Evolutionary conservation across 2,888 invertebrate genomes (phyloP), one percentile per base, ranked within the genome.

Genomic region (Agrochola lychnidis): DNA sequence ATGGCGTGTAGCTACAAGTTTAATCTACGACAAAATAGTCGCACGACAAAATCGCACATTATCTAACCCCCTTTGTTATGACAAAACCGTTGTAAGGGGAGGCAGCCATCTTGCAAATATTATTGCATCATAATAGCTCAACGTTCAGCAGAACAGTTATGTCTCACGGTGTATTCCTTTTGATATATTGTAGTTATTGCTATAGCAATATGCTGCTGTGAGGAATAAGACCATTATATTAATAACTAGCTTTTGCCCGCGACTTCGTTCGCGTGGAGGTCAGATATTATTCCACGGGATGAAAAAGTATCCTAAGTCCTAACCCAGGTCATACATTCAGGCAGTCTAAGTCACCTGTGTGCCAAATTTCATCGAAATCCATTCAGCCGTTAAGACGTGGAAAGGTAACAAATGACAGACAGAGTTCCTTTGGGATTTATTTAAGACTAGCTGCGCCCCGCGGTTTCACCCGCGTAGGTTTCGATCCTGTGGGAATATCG

Each of bases 81-180:
- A 89, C 82, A 87, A 87, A 87, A 83, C 77, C 77, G 75, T 72
- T 75, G 82, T 66, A 85, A 86, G 89, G 86, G 88, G 87, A 75
- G 86, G 63, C 82, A 56, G 83, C 82, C 89, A 89, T 91, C 90
- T 90, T 89, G 89, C 89, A 89, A 91, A 91, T 91, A 91, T 93
- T 91, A 92, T 91, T 83, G 90, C 88, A 81, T 85, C 84, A 88
- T 92, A 90, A 92, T 89, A 80, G 82, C 40, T 61, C 66, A 40
- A 79, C 84, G 73, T 89, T 77, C 68, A 69, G 73, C 73, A 66
- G 78, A 78, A 72, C 80, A 82, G 83, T 89, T 84, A 83, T 85
- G 81, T 88, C 86, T 78, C 87, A 88, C 89, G 89, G 80, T 48
- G 89, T 91, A 90, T 90, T 91, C 87, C 73, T 74, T 75, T 45